Percentiles rank a stretch among this genome's conserved stretches.
These are phyloP conservation scores for Xanthorhoe designata DNA, from an alignment of 2,888 invertebrate genomes.

Conservation along the genomic window DNA sequence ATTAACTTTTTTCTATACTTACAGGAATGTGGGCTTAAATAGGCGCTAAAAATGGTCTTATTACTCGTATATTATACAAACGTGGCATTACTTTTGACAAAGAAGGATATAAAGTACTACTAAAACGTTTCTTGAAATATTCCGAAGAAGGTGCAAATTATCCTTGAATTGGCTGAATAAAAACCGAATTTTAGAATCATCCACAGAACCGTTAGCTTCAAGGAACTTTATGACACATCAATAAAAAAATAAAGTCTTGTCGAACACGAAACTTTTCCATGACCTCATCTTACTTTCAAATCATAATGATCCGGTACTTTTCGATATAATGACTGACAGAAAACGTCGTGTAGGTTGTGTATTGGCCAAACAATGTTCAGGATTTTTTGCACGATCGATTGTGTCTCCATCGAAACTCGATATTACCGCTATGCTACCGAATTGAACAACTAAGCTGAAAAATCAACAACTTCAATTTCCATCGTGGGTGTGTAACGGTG, in stretches of 20 bases:
- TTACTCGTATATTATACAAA: constrained; percentile 23
- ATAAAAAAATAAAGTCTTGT: constrained; percentile 16
- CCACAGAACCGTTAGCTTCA: constrained; percentile 14
- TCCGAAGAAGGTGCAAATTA: constrained; percentile 15
- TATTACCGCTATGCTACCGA: constrained; percentile 43
- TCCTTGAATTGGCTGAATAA: background rate
- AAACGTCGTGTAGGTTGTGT: constrained; percentile 33
- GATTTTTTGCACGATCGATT: constrained; percentile 31
- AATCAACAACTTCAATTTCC: constrained; percentile 39
- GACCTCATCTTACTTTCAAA: constrained; percentile 34
- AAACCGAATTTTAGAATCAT: constrained; percentile 2
- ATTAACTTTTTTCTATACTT: constrained; percentile 11
- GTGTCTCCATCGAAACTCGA: constrained; percentile 26
- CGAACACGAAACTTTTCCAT: constrained; percentile 23
- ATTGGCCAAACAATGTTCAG: constrained; percentile 31
- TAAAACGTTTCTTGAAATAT: constrained; percentile 11
- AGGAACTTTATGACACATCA: constrained; percentile 18
- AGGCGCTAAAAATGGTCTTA: constrained; percentile 19
- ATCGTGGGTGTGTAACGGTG: constrained; percentile 47
- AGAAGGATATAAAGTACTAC: constrained; percentile 17
- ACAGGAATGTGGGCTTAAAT: constrained; percentile 22
- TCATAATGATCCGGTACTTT: constrained; percentile 29
- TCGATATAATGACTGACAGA: constrained; percentile 29
- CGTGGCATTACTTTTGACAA: constrained; percentile 20
- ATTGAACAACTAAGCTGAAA: constrained; percentile 44